phyloP scores from a whole-genome alignment of 2,888 invertebrate genomes.

The Cantharis flavilabris region DNA sequence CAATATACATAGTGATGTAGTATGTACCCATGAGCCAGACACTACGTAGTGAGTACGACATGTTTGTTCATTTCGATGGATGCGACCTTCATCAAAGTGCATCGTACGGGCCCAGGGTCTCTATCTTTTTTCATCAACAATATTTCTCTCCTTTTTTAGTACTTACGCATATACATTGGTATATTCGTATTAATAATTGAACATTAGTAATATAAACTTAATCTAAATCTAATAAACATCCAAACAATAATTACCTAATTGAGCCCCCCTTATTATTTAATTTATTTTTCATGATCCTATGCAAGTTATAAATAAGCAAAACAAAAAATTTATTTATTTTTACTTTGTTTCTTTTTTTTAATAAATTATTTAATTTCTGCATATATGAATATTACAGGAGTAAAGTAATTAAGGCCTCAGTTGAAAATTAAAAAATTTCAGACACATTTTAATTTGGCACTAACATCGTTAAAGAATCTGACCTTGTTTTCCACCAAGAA shows the following conservation, averaged over 20 bases:
- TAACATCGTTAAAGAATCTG: not conserved
- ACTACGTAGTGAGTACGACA: constrained; percentile 41
- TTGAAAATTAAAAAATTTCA: not conserved
- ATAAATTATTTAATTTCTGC: no score
- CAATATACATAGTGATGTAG: constrained; percentile 12
- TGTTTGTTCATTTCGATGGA: constrained; percentile 52
- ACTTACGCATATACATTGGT: constrained; percentile 26
- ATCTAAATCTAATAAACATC: not conserved
- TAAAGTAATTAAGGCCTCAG: no score
- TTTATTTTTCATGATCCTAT: not conserved
- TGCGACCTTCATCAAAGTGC: constrained; percentile 56
- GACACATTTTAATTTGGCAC: not conserved
- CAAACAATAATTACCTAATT: constrained; percentile 1
- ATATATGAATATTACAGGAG: no score
- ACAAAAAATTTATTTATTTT: no score
- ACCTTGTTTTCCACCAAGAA: not conserved
- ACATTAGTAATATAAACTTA: not conserved
- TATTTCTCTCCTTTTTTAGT: constrained; percentile 47
- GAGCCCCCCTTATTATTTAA: constrained; percentile 16
- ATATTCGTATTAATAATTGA: constrained; percentile 38
- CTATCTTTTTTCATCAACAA: constrained; percentile 42
- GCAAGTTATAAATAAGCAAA: no score
- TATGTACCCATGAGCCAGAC: constrained; percentile 43
- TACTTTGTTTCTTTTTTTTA: no score
- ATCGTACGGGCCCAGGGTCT: constrained; percentile 56